Evolutionary conservation across 1,140 invertebrate genomes (phyloP).

Genomic region (Bombyx mandarina): DNA sequence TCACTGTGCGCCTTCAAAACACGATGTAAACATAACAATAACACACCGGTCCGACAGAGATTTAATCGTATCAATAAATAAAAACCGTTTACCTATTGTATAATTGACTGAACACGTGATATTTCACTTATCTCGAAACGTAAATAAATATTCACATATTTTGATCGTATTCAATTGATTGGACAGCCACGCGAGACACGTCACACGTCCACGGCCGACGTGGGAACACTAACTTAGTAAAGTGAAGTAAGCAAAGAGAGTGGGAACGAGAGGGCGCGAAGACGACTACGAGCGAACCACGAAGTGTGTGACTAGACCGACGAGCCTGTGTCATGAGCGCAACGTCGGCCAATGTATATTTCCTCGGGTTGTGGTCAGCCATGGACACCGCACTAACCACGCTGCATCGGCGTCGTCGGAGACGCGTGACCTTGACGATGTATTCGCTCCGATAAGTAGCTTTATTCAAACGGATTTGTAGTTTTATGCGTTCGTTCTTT

Average conservation of each 20-base stretch:
- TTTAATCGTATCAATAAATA: conserved; percentile 18
- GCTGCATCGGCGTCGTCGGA: background rate
- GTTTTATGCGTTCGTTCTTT: background rate
- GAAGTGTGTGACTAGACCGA: too few species aligned
- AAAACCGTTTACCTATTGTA: conserved; percentile 14
- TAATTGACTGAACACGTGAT: conserved; percentile 21
- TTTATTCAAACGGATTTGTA: background rate
- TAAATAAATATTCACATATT: conserved; percentile 29
- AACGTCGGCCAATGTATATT: background rate
- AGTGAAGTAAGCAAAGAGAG: conserved; percentile 44
- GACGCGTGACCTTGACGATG: background rate
- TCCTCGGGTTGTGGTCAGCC: background rate
- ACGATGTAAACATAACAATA: conserved; percentile 36
- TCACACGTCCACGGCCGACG: conserved; percentile 40
- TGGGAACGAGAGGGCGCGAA: conserved; percentile 41
- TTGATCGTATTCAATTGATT: conserved; percentile 33
- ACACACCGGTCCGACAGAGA: conserved; percentile 21
- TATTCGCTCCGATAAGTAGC: background rate
- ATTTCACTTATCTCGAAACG: conserved; percentile 17
- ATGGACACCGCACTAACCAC: background rate
- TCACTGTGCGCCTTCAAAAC: conserved; percentile 30
- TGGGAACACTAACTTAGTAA: conserved; percentile 50
- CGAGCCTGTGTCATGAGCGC: too few species aligned
- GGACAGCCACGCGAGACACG: conserved; percentile 32
- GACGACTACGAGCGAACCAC: conserved; percentile 15